Evolutionary conservation across 2,113 vertebrate genomes (phyloP).

Genomic region (Elachura formosa): DNA sequence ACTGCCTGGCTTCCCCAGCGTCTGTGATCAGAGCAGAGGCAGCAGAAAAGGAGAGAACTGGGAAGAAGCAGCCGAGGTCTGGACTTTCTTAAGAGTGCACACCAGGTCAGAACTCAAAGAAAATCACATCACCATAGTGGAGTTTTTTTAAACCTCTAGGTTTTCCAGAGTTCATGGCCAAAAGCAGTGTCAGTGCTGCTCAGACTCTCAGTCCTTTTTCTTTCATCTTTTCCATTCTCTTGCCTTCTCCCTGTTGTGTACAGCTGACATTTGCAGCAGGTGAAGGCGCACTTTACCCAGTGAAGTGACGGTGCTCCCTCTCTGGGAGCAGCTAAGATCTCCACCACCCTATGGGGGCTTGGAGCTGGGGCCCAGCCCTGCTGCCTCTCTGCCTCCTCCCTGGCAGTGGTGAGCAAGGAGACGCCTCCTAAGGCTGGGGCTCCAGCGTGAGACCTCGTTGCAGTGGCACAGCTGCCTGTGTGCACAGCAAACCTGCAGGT

Average conservation of each 20-base stretch:
- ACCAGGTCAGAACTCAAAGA: neutral
- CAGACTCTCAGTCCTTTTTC: neutral
- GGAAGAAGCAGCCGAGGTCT: neutral
- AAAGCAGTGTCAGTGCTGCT: neutral
- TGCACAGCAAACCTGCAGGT: neutral
- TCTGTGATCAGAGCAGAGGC: neutral
- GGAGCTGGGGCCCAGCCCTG: rapidly evolving
- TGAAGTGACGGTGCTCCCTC: neutral
- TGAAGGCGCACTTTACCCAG: neutral
- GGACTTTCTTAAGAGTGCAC: neutral
- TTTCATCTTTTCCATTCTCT: neutral
- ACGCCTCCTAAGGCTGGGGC: neutral
- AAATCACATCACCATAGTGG: neutral
- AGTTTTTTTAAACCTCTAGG: neutral
- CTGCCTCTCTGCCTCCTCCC: neutral
- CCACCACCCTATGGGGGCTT: neutral
- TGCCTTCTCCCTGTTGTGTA: neutral
- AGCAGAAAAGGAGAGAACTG: neutral
- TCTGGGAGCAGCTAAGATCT: neutral
- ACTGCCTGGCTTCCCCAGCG: rapidly evolving
- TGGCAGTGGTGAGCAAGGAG: neutral
- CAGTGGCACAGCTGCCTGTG: rapidly evolving
- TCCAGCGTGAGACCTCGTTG: rapidly evolving
- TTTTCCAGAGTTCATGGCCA: neutral
- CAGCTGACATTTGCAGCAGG: neutral